Evolutionary conservation across 1,140 invertebrate species (phyloP).

Genomic region (Grapholita molesta): DNA sequence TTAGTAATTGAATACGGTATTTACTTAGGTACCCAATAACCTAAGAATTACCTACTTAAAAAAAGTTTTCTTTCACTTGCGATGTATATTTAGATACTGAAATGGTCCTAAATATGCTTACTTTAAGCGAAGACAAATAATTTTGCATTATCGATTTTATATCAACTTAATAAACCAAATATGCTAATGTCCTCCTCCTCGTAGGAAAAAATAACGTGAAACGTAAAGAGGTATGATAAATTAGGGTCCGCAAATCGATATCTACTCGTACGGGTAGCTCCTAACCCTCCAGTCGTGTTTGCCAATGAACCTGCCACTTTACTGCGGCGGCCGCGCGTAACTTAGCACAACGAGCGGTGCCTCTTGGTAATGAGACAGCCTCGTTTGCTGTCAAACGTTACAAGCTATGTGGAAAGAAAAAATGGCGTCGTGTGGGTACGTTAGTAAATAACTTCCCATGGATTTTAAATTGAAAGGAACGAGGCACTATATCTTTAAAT

Average conservation of each 20-base stretch:
- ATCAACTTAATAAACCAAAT: slow-evolving; percentile 52
- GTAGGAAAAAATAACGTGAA: slow-evolving; percentile 36
- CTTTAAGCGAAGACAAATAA: too few relatives aligned
- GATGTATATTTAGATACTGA: too few relatives aligned
- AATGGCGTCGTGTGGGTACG: not conserved
- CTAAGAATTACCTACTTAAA: too few relatives aligned
- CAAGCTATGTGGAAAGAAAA: slow-evolving; percentile 33
- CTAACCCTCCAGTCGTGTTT: slow-evolving; percentile 42
- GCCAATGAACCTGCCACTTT: slow-evolving; percentile 62
- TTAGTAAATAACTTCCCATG: not conserved
- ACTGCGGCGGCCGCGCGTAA: slow-evolving; percentile 55
- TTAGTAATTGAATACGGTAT: too few relatives aligned
- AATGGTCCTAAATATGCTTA: too few relatives aligned
- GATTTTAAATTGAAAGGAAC: not conserved
- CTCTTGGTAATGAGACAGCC: slow-evolving; percentile 62
- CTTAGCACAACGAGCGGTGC: slow-evolving; percentile 58
- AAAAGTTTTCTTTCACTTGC: too few relatives aligned
- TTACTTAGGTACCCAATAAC: too few relatives aligned
- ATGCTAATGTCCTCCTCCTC: slow-evolving; percentile 55
- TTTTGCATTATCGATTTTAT: too few relatives aligned
- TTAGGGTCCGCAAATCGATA: slow-evolving; percentile 24
- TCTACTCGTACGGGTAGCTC: slow-evolving; percentile 31
- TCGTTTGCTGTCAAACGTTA: slow-evolving; percentile 57
- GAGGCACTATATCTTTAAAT: too few relatives aligned
- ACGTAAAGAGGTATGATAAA: slow-evolving; percentile 15